Base-by-base conservation (phyloP, 2,797 vertebrate species). In the Mallotus villosus region DNA sequence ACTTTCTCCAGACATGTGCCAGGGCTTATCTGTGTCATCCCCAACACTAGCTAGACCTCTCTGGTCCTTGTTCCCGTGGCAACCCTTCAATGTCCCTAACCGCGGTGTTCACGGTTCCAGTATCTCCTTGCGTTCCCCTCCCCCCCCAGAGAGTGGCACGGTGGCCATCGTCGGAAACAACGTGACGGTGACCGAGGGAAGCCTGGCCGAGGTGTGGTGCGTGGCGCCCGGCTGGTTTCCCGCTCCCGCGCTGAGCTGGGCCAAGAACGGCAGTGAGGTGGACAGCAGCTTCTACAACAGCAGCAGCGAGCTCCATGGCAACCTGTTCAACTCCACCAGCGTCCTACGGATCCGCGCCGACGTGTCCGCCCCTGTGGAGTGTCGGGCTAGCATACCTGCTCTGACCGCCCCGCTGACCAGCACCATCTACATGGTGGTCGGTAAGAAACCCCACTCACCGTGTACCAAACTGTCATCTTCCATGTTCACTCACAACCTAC, bases 201-300 rank as follows among this genome's bases (percentile, higher is more conserved):
- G 88, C 34, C 73, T 79, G 78, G 88, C 86, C 1, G 65, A 77
- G 69, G 82, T 93, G 72, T 81, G 71, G 76, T 94, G 93, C 61
- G 46, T 51, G 5, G 72, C 82, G 2, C 12, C 61, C 0, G 80
- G 53, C 25, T 94, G 93, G 93, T 90, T 74, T 60, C 92, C 92
- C 0, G 4, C 0, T 0, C 84, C 93, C 0, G 49, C 41, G 0
- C 1, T 94, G 65, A 86, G 22, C 75, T 94, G 93, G 93, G 76
- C 60, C 5, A 27, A 27, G 3, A 82, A 89, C 1, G 86, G 78
- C 3, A 55, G 55, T 0, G 2, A 5, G 0, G 76, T 87, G 59
- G 37, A 78, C 75, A 58, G 21, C 63, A 81, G 68, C 65, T 67
- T 80, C 25, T 87, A 81, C 81, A 92, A 87, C 89, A 90, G 73